phyloP scores from a whole-genome alignment of 2,888 invertebrate species.

The Lochmaea crataegi region DNA sequence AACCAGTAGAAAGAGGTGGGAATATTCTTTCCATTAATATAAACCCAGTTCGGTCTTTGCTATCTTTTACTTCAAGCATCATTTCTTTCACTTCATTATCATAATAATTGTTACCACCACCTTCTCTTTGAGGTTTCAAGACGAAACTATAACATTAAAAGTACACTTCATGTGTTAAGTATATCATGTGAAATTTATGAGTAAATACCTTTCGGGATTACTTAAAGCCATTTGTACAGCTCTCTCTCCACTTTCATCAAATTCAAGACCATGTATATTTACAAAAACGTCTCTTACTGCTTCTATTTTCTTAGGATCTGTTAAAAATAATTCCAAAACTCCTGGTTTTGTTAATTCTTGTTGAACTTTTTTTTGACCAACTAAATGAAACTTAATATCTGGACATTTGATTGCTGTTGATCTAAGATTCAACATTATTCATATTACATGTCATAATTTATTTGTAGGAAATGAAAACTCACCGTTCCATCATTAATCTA shows the following conservation, averaged over 20 bases:
- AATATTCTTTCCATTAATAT: slow-evolving; percentile 94
- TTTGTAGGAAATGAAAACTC: slow-evolving; percentile 16
- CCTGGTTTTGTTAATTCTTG: slow-evolving; percentile 85
- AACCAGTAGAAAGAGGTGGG: slow-evolving; percentile 83
- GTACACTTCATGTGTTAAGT: neutral
- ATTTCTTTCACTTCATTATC: slow-evolving; percentile 80
- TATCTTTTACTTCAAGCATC: slow-evolving; percentile 71
- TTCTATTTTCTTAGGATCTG: slow-evolving; percentile 72
- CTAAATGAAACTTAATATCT: slow-evolving; percentile 91
- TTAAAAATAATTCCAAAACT: slow-evolving; percentile 79
- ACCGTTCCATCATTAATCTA: slow-evolving; percentile 83
- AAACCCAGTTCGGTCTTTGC: slow-evolving; percentile 85
- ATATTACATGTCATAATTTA: neutral
- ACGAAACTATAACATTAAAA: slow-evolving; percentile 74
- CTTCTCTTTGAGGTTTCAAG: slow-evolving; percentile 96
- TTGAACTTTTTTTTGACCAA: slow-evolving; percentile 95
- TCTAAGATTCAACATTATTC: slow-evolving; percentile 41
- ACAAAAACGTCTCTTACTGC: slow-evolving; percentile 86
- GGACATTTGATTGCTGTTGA: slow-evolving; percentile 93
- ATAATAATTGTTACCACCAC: slow-evolving; percentile 96
- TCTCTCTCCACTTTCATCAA: slow-evolving; percentile 81
- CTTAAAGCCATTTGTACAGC: slow-evolving; percentile 85
- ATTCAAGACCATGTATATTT: slow-evolving; percentile 89
- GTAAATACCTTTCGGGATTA: slow-evolving; percentile 76
- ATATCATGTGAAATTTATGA: neutral